phyloP scores from a whole-genome alignment of 2,113 vertebrate genomes.

The Scortum barcoo region DNA sequence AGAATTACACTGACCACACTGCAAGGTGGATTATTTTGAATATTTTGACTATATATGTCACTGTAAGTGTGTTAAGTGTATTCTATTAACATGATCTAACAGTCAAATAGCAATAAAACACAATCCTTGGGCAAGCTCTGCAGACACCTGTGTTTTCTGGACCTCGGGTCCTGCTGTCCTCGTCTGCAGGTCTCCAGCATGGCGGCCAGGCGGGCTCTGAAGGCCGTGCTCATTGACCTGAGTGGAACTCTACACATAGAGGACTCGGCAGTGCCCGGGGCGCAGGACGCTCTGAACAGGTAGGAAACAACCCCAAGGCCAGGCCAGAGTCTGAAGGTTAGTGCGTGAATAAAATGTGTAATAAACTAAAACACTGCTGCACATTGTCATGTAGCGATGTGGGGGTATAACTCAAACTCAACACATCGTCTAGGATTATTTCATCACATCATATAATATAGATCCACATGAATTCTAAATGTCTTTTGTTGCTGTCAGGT shows the following conservation, averaged over 20 bases:
- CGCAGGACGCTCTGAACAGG: slow-evolving; percentile 94
- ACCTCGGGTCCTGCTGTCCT: not conserved
- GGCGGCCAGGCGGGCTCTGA: slow-evolving; percentile 87
- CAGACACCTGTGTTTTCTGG: not conserved
- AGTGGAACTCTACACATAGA: slow-evolving; percentile 96
- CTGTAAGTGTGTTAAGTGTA: no score
- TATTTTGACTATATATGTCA: not conserved
- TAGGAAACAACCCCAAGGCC: slow-evolving; percentile 60
- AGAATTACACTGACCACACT: not conserved
- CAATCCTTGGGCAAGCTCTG: not conserved
- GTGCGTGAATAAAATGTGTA: not conserved
- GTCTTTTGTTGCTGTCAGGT: slow-evolving; percentile 76
- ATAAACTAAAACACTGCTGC: no score
- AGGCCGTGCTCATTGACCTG: slow-evolving; percentile 96
- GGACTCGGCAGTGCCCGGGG: slow-evolving; percentile 91
- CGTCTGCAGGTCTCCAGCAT: slow-evolving; percentile 77
- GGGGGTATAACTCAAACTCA: no score
- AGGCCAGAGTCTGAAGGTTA: not conserved
- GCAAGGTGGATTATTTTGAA: not conserved
- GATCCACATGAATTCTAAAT: not conserved
- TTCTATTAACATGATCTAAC: no score
- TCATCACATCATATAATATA: no score
- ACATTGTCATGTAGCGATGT: no score
- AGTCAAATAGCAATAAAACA: no score
- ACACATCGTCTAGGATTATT: not conserved